Conservation (phyloP, 2,113 vertebrate genomes). For the Murina feae region DNA sequence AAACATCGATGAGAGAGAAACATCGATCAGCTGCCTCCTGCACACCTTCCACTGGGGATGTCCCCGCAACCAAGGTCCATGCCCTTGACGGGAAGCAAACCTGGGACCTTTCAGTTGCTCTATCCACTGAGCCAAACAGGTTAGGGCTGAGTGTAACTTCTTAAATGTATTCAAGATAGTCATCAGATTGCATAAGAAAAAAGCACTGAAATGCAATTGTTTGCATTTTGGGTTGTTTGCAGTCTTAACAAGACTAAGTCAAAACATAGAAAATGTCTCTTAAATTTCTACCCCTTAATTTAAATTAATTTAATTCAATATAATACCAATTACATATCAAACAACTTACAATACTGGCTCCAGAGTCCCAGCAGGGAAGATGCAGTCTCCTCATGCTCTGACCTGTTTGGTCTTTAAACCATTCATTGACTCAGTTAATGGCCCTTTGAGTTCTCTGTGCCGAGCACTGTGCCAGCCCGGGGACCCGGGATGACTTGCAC, state of each 20-base stretch:
- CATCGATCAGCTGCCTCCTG: too few relatives aligned
- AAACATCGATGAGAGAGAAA: too few relatives aligned
- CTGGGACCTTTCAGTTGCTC: too few relatives aligned
- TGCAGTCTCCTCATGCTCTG: neutral
- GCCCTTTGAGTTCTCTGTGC: neutral
- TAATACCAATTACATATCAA: neutral
- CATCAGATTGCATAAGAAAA: neutral
- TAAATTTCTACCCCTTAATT: neutral
- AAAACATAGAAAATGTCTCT: neutral
- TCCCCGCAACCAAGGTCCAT: too few relatives aligned
- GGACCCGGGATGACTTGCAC: neutral
- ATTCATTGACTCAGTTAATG: neutral
- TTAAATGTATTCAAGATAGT: neutral
- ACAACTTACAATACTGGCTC: neutral
- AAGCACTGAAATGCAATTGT: neutral
- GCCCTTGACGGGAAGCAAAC: too few relatives aligned
- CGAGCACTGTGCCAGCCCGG: fast-evolving
- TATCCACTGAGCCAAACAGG: too few relatives aligned
- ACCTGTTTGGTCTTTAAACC: neutral
- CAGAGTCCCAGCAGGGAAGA: neutral
- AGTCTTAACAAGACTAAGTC: neutral
- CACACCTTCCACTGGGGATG: too few relatives aligned
- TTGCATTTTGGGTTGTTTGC: neutral
- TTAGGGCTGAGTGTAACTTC: neutral
- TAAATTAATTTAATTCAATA: neutral